phyloP scores from a whole-genome alignment of 2,797 vertebrate species.

The Nyctibius grandis region DNA sequence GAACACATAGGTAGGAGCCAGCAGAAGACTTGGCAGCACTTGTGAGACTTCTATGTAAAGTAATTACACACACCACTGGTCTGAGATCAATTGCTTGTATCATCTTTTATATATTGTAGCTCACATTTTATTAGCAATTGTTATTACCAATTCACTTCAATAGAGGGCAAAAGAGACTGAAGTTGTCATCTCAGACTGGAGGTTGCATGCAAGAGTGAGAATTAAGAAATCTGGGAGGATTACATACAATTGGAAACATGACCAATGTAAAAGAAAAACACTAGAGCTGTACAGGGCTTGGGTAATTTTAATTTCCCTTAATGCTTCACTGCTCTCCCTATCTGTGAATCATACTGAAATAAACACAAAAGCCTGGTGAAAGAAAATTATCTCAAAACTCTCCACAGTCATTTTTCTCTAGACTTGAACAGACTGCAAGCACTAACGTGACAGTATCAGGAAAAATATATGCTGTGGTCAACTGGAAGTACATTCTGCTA shows the following conservation, averaged over 20 bases:
- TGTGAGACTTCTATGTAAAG: background rate
- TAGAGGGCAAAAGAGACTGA: constrained; percentile 74
- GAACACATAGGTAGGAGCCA: background rate
- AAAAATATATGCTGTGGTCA: background rate
- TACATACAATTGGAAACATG: constrained; percentile 9
- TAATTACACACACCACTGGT: constrained; percentile 53
- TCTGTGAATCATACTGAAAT: constrained; percentile 22
- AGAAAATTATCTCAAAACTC: background rate
- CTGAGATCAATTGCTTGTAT: constrained; percentile 56
- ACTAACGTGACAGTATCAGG: background rate
- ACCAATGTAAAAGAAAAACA: constrained; percentile 41
- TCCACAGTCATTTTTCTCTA: background rate
- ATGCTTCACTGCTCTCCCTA: background rate
- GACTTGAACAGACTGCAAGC: background rate
- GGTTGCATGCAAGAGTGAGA: constrained; percentile 17
- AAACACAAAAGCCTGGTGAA: background rate
- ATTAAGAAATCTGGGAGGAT: constrained; percentile 26
- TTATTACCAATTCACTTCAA: constrained; percentile 66
- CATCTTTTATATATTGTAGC: background rate
- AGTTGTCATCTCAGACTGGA: constrained; percentile 31
- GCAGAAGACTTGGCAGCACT: background rate
- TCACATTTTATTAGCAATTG: constrained; percentile 48
- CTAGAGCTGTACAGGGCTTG: background rate
- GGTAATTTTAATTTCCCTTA: constrained; percentile 41
- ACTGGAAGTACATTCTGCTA: background rate